phyloP scores from a whole-genome alignment of 2,113 vertebrate species.

The Phylloscopus whistleri region DNA sequence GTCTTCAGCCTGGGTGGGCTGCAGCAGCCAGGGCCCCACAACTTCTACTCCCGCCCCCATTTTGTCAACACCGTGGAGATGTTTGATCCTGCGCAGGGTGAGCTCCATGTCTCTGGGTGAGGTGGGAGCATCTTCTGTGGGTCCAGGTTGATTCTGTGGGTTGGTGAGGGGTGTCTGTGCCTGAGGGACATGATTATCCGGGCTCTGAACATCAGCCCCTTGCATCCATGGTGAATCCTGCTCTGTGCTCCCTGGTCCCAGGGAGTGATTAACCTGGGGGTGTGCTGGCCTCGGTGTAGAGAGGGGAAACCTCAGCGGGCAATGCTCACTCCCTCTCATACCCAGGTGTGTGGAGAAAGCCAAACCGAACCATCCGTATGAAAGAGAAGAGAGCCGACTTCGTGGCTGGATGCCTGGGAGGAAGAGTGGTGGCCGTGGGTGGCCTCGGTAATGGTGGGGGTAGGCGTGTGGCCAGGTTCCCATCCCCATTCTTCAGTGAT shows the following conservation, averaged over 20 bases:
- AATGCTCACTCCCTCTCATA: neutral
- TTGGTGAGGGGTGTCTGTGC: neutral
- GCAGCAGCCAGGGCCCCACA: slow-evolving; percentile 95
- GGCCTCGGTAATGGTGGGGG: slow-evolving; percentile 82
- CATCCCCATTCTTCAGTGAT: neutral
- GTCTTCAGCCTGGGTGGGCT: slow-evolving; percentile 95
- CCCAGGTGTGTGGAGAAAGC: slow-evolving; percentile 89
- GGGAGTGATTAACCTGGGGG: neutral
- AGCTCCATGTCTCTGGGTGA: neutral
- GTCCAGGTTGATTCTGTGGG: neutral
- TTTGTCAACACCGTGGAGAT: slow-evolving; percentile 97
- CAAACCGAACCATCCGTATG: slow-evolving; percentile 86
- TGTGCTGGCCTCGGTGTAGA: neutral
- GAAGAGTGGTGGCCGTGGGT: slow-evolving; percentile 85
- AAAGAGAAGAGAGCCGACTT: slow-evolving; percentile 96
- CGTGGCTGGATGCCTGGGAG: slow-evolving; percentile 87
- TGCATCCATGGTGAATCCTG: neutral
- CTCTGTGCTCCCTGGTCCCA: neutral
- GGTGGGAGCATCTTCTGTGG: neutral
- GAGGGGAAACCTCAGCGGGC: accelerated
- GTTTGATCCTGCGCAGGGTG: slow-evolving; percentile 90
- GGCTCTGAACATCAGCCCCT: neutral
- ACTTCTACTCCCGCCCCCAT: slow-evolving; percentile 98
- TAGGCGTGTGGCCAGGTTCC: neutral
- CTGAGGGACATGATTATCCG: neutral